Evolutionary conservation across 1,140 invertebrate genomes (phyloP).

Genomic region (Orchestia grillus): DNA sequence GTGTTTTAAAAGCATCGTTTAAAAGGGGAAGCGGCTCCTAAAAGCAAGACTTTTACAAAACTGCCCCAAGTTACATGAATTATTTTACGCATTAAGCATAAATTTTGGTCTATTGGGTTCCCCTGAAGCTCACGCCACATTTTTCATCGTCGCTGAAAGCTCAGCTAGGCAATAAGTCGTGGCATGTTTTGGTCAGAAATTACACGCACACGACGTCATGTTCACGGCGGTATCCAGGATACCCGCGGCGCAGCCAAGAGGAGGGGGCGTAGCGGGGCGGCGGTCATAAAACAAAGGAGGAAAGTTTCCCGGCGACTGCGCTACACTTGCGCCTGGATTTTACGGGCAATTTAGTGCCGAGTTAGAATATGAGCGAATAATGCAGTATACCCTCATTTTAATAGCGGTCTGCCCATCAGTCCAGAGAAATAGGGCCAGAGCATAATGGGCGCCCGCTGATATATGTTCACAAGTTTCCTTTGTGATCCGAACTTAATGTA

Average conservation of each 20-base stretch:
- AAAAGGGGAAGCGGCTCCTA: background rate
- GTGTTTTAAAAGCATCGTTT: background rate
- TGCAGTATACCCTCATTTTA: conserved; percentile 19
- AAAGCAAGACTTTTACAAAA: background rate
- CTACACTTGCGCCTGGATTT: background rate
- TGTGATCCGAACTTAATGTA: conserved; percentile 1
- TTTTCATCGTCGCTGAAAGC: background rate
- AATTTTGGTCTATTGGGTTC: background rate
- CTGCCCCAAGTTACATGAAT: background rate
- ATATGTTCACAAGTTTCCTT: conserved; percentile 9
- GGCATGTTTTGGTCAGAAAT: background rate
- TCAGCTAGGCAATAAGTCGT: background rate
- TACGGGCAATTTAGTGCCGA: background rate
- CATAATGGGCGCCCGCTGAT: background rate
- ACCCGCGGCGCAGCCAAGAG: background rate
- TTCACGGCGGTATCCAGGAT: background rate
- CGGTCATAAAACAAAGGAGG: background rate
- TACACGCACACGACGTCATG: background rate
- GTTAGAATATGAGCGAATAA: conserved; percentile 29
- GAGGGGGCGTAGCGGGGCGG: no score
- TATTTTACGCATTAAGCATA: background rate
- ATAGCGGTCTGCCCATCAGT: conserved; percentile 13
- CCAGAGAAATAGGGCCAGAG: background rate
- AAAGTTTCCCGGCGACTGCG: background rate
- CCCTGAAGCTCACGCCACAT: background rate